phyloP scores from a whole-genome alignment of 2,888 invertebrate species.

The Dolichomitus sp. region DNA sequence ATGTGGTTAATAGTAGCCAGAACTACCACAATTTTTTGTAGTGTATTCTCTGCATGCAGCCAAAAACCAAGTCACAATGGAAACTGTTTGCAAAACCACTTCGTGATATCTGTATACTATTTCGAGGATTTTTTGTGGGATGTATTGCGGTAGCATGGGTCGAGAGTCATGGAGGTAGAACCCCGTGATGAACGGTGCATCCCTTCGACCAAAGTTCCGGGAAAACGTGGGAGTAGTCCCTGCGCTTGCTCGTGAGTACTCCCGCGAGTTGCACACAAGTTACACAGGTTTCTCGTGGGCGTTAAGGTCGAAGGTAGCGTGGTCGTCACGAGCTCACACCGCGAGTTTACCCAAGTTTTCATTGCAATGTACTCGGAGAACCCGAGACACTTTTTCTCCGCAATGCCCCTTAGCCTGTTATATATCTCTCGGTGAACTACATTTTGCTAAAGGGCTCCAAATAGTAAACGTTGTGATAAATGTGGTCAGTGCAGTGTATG shows the following conservation, averaged over 20 bases:
- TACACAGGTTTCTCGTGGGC: conserved; percentile 54
- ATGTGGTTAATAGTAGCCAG: too few species aligned
- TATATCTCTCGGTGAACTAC: conserved; percentile 1
- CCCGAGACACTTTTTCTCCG: not conserved
- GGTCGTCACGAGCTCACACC: conserved; percentile 20
- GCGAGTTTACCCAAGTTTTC: conserved; percentile 41
- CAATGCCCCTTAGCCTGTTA: not conserved
- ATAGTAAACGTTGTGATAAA: not conserved
- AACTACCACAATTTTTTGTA: too few species aligned
- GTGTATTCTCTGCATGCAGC: not conserved
- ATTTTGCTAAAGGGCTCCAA: not conserved
- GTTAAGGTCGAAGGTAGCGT: conserved; percentile 64
- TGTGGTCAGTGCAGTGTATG: not conserved
- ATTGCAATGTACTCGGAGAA: not conserved
- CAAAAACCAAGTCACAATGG: not conserved
- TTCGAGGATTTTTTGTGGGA: not conserved
- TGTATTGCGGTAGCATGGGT: conserved; percentile 4
- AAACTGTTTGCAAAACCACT: not conserved
- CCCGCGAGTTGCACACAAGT: conserved; percentile 36
- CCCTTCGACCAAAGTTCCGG: conserved; percentile 50
- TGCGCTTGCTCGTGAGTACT: conserved; percentile 22
- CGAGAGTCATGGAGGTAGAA: conserved; percentile 3
- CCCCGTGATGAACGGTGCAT: conserved; percentile 35
- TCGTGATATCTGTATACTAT: conserved; percentile 16
- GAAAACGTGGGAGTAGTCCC: conserved; percentile 48